Evolutionary conservation across 1,140 invertebrate genomes (phyloP).

Genomic region (Ostrea edulis): DNA sequence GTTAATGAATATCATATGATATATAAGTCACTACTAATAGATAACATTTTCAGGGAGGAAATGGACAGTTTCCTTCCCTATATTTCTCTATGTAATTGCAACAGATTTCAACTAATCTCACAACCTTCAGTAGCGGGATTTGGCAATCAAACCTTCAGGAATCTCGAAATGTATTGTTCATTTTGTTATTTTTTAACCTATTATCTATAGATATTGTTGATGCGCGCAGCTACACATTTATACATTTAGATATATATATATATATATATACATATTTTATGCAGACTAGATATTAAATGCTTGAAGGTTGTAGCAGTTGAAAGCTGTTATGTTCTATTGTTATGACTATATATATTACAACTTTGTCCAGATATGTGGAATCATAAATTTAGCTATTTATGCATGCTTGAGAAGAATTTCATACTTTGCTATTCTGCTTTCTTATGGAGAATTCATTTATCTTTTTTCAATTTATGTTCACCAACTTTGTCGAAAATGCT

Average conservation of each 20-base stretch:
- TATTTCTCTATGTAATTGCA: neutral
- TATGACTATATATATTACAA: slow-evolving; percentile 13
- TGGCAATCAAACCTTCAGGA: slow-evolving; percentile 5
- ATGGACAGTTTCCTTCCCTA: neutral
- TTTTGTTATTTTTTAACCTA: neutral
- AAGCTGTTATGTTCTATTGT: slow-evolving; percentile 10
- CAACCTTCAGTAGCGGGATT: slow-evolving; percentile 24
- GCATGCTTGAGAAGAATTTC: slow-evolving; percentile 23
- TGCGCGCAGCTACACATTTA: neutral
- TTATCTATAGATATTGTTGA: neutral
- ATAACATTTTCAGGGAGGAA: slow-evolving; percentile 9
- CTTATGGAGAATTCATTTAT: slow-evolving; percentile 33
- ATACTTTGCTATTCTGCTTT: slow-evolving; percentile 27
- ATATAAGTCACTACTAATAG: slow-evolving; percentile 13
- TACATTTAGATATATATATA: neutral
- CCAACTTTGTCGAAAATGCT: slow-evolving; percentile 30
- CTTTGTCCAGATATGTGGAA: slow-evolving; percentile 9
- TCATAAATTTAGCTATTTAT: neutral
- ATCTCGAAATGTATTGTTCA: slow-evolving; percentile 4
- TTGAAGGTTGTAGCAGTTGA: slow-evolving; percentile 24
- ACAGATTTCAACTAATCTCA: neutral
- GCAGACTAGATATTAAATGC: slow-evolving; percentile 23
- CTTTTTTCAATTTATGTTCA: slow-evolving; percentile 30
- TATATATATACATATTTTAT: slow-evolving; percentile 10
- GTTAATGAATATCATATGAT: neutral